Percentiles rank a stretch among this genome's conserved stretches.
These are phyloP conservation scores for Myotis findleyi DNA, from an alignment of 2,797 vertebrate genomes.

Conservation along the genomic window DNA sequence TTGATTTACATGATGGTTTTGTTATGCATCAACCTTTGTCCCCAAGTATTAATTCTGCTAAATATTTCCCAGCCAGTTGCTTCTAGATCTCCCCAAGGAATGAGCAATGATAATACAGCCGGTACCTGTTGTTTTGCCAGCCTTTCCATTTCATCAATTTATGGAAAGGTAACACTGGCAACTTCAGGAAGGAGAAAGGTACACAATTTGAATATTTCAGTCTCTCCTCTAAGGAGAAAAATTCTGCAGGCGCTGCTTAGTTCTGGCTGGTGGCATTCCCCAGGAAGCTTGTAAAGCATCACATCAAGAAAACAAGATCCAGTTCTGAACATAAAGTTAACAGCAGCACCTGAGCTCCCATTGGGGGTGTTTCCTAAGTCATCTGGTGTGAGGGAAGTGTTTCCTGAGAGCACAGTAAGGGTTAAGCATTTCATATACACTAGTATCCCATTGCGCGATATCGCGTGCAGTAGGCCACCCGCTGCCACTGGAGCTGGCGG, in stretches of 20 bases:
- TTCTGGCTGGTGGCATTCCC: not conserved
- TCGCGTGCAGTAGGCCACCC: too few relatives aligned
- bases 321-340: not conserved
- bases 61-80: slow-evolving; percentile 52
- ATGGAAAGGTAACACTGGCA: slow-evolving; percentile 44
- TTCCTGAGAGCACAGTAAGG: not conserved
- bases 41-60: slow-evolving; percentile 64
- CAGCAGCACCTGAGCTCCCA: not conserved
- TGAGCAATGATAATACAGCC: slow-evolving; percentile 19
- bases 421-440: not conserved
- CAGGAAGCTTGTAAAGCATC: not conserved
- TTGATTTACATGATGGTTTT: slow-evolving; percentile 62
- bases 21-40: slow-evolving; percentile 58
- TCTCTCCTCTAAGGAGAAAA: slow-evolving; percentile 34
- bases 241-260: not conserved
- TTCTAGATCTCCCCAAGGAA: slow-evolving; percentile 57
- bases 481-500: too few relatives aligned
- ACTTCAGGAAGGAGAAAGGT: slow-evolving; percentile 35
- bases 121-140: slow-evolving; percentile 53
- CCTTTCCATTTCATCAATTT: slow-evolving; percentile 33
- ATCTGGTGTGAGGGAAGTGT: not conserved
- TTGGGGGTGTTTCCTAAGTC: not conserved
- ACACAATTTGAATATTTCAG: not conserved
- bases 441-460: too few relatives aligned
- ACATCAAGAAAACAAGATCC: not conserved